Evolutionary conservation across 2,888 invertebrate genomes (phyloP), one percentile per base, ranked within the genome.

Genomic region (Nudaria mundana): DNA sequence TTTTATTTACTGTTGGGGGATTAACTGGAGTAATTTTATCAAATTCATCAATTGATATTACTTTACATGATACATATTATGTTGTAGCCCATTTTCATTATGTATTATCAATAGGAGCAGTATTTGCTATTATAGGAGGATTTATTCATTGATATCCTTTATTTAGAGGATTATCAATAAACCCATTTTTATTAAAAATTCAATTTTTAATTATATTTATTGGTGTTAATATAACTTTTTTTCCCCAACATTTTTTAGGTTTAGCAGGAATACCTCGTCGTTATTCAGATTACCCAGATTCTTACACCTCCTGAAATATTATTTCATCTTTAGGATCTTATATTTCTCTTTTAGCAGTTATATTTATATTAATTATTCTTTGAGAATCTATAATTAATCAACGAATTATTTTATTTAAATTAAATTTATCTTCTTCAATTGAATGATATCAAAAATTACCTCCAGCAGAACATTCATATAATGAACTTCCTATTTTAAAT

Each of bases 51-150:
- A 88, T 95, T 84, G 95, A 95, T 90, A 92, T 94, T 79, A 88
- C 92, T 44, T 50, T 95, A 7, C 94, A 95, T 83, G 95, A 95
- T 69, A 94, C 94, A n/a, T 95, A 95, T 74, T 95, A 95, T 90
- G 94, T 95, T 34, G 94, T 95, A 22, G 94, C 93, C 3, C 94
- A 95, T 76, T 95, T 95, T 64, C 94, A 95, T 72, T 95, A 95
- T 90, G 94, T 95, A 1, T 60, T 95, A 66, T 94, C 93, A 2
- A 94, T 95, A 84, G 94, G 94, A 54, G 94, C 94, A 2, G 93
- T 95, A 63, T 95, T 94, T 90, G 92, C 93, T 26, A 93, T 95
- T 90, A 91, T 95, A 85, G 92, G 90, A 23, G 93, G 94, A 57
- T 90, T 94, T 76, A 87, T 92, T 70, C 91, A 93, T 54, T 95